Base-by-base conservation (phyloP, 2,888 invertebrate genomes). In the Noctua pronuba region DNA sequence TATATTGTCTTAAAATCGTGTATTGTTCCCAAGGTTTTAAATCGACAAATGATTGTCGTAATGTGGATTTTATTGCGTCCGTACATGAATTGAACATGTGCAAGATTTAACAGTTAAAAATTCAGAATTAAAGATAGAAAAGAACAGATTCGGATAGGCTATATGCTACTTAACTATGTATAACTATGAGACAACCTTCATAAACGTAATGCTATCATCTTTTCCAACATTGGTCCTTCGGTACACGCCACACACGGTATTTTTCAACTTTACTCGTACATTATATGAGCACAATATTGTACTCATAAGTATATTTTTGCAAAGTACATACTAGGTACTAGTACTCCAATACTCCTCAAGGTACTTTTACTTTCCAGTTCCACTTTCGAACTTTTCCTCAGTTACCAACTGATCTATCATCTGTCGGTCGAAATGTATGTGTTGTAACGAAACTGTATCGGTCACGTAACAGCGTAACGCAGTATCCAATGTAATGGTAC, bases 381-480 rank as follows among this genome's bases (percentile, higher is more conserved):
- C 83, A 67, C 55, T 75, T 83, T 75, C 68, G 6, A 38, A 8
- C 13, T 35, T 35, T 58, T 46, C 65, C 64, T 58, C 46, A 46
- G 31, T 31, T 28, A 44, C 8, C 52, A 62, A 21, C 66, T 80
- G 83, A 71, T 78, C 35, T 66, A 31, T 73, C 31, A 66, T 52
- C 38, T 52, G 70, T 55, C 67, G 44, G 70, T 77, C 67, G 60
- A 83, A 75, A 69, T 31, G 24, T 28, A 44, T 58, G 55, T 87
- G 78, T 83, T 76, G 84, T 35, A 77, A 86, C 77, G 64, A 60
- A 75, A 80, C 67, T 66, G 67, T 83, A 67, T 73, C 76, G 58
- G 65, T 75, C 72, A 84, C 81, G 86, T 86, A 85, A 83, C 69
- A 80, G n/a, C 65, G 70, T 83, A 86, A 73, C 62, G 24, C 35